Percentiles rank a stretch among this genome's conserved stretches.
Evolutionary conservation across 2,797 vertebrate genomes (phyloP).

Genomic region (Acanthis flammea): DNA sequence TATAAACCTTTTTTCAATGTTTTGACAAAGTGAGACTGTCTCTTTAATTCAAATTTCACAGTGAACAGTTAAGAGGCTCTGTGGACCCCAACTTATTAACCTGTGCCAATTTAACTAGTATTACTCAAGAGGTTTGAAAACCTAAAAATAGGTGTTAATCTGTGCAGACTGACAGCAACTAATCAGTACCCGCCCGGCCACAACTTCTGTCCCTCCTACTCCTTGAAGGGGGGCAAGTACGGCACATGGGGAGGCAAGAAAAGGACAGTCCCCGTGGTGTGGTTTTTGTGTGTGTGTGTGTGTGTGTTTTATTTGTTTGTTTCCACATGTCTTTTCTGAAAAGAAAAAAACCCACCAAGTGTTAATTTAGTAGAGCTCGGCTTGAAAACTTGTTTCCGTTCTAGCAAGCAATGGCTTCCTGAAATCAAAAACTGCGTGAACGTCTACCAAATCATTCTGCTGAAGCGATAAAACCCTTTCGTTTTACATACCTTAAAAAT

Average conservation of each 20-base stretch:
- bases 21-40: slow-evolving; percentile 20
- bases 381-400: slow-evolving; percentile 24
- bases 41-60: slow-evolving; percentile 58
- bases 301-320: neutral
- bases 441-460: neutral
- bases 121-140: slow-evolving; percentile 59
- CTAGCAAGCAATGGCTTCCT: neutral
- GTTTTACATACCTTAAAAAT: neutral
- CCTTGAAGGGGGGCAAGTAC: neutral
- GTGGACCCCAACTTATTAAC: slow-evolving; percentile 55
- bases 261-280: neutral
- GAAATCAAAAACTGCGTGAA: neutral
- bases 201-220: slow-evolving; percentile 34
- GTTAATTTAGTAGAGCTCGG: neutral
- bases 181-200: slow-evolving; percentile 24
- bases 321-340: neutral
- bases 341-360: neutral
- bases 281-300: neutral
- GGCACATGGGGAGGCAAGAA: neutral
- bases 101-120: slow-evolving; percentile 57
- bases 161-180: slow-evolving; percentile 28
- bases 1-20: neutral
- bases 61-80: slow-evolving; percentile 42
- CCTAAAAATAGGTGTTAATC: slow-evolving; percentile 56
- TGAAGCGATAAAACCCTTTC: neutral